Evolutionary conservation across 2,888 invertebrate species (phyloP), one percentile per base, ranked within the genome.

Genomic region (Choreutis nemorana): DNA sequence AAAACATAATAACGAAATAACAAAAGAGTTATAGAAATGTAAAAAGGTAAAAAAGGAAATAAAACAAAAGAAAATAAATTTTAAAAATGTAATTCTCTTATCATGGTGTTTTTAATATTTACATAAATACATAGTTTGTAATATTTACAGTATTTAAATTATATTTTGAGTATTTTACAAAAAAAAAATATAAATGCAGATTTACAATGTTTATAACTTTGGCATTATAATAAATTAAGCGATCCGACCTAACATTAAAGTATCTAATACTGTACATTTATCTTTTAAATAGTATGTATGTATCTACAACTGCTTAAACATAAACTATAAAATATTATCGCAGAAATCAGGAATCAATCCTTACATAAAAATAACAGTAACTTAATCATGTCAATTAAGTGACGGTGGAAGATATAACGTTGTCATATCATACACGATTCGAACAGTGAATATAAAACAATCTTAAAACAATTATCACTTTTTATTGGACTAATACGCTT

Each of bases 401-500:
- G 64, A 61, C 52, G 38, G 44, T 50, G 44, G 36, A 47, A n/a
- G 47, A 46, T 45, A 40, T 44, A 48, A 48, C 42, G 34, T 42
- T 22, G 23, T n/a, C 8, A 18, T 18, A 6, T 18, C 23, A n/a
- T 39, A 55, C 46, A 39, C 39, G 53, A 57, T 47, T 64, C 43
- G 70, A 64, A 70, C 68, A 72, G 71, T 68, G 66, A 54, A 46
- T 50, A 57, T 54, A 45, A 49, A 64, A 67, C 55, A 62, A 62
- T 56, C 63, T 75, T 68, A 62, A 49, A 45, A 43, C 62, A 72
- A 63, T 67, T 77, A 77, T 77, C 77, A 77, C 77, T 61, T 66
- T 59, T 60, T 65, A 56, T 73, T 70, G 73, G 77, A 77, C 78
- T 78, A 78, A 75, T 62, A 75, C 73, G 73, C 70, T 75, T 71